Percentiles rank a stretch among this genome's conserved stretches.
phyloP scores from a whole-genome alignment of 2,888 invertebrate species.

The Eilema griseolum region DNA sequence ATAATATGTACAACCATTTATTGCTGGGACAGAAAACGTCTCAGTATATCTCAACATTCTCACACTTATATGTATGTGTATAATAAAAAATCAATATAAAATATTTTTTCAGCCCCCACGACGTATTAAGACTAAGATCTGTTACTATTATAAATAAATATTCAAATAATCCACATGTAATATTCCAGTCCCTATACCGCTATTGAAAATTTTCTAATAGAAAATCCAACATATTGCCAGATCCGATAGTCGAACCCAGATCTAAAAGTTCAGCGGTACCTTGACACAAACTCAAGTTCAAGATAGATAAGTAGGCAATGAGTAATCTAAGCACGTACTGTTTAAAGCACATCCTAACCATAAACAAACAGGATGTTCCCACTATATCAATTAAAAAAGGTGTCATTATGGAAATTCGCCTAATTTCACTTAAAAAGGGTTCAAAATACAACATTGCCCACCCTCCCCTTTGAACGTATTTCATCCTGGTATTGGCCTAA shows the following conservation, averaged over 20 bases:
- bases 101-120: too few species aligned
- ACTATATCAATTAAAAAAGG: slow-evolving; percentile 45
- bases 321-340: background rate
- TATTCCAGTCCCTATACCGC: too few species aligned
- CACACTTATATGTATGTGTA: too few species aligned
- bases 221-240: background rate
- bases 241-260: background rate
- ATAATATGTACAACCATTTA: too few species aligned
- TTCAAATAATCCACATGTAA: too few species aligned
- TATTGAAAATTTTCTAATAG: too few species aligned
- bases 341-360: slow-evolving; percentile 12
- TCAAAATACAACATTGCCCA: slow-evolving; percentile 21
- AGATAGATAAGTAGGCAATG: background rate
- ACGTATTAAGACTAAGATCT: too few species aligned
- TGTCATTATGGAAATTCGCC: slow-evolving; percentile 40
- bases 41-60: too few species aligned
- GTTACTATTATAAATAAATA: too few species aligned
- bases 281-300: background rate
- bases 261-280: background rate
- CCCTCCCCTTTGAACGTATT: slow-evolving; percentile 31
- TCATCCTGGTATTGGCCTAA: slow-evolving; percentile 32
- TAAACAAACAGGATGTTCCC: slow-evolving; percentile 35
- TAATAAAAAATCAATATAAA: too few species aligned
- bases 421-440: slow-evolving; percentile 38
- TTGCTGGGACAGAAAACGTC: too few species aligned